Base-by-base conservation (phyloP, 2,797 vertebrate genomes). In the Microctenopoma stevenorrisi region DNA sequence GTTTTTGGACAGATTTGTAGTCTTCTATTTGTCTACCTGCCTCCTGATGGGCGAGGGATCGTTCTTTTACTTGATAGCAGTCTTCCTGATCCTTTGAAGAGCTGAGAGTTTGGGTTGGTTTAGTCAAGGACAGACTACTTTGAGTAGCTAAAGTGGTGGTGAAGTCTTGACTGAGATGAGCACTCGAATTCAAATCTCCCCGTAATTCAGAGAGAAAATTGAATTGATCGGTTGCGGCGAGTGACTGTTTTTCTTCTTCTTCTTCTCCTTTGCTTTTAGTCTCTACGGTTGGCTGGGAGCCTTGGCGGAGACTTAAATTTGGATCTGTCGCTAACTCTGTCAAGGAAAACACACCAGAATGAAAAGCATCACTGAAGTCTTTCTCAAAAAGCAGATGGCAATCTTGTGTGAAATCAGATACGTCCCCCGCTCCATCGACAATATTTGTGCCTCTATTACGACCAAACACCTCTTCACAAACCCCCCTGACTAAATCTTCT, bases 401-500 rank as follows among this genome's bases (percentile, higher is more conserved):
- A 54, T 63, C 70, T 50, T 43, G 67, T 25, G 14, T 65, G 7
- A 28, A 26, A 49, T 51, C 50, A 3, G 58, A 46, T 30, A 12
- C 15, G 10, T 72, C 68, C 43, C 6, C 46, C 11, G 9, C 35
- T 64, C 65, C 55, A 69, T 89, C 77, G 30, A 8, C 77, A 76
- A 54, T 33, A 62, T 64, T 62, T 63, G 49, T 46, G 49, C 75
- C 57, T 43, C 30, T 49, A 14, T 42, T 48, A 5, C 47, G 7
- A 57, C 72, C 37, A 7, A 91, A 89, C 63, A 86, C 83, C 62
- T 91, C 88, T 65, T 84, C 81, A 85, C 69, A 85, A 73, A 84
- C 35, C 55, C 60, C 57, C 50, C 63, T 66, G 44, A 86, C 72
- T 68, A 89, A 68, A 83, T 85, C 74, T 78, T 88, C 81, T 64